A percentile compares a stretch with the other conserved stretches of the same genome.
Conservation (phyloP, 2,113 vertebrate genomes). For the Oenanthe melanoleuca region DNA sequence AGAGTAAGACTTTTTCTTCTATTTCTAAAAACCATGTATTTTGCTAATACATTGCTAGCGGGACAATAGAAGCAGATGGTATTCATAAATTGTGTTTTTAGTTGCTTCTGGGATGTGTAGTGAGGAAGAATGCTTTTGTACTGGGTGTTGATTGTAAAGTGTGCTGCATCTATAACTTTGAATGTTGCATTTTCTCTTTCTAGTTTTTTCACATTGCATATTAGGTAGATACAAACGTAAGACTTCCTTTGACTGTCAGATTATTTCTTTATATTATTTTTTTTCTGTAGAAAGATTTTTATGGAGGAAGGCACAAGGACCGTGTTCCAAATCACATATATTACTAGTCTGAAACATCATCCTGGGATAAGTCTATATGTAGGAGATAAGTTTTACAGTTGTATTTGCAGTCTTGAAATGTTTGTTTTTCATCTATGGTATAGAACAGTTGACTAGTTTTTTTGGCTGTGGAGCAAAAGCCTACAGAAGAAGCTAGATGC, state of each 20-base stretch:
- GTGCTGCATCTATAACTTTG: not conserved
- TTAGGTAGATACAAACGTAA: not conserved
- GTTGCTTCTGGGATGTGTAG: not conserved
- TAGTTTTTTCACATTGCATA: not conserved
- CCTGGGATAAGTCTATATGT: not conserved
- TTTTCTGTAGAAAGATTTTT: not conserved
- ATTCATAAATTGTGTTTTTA: not conserved
- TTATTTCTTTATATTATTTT: not conserved
- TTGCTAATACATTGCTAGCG: not conserved
- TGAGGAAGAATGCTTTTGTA: not conserved
- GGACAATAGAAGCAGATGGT: not conserved
- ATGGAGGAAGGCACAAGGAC: not conserved
- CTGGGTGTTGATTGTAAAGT: not conserved
- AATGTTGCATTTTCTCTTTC: not conserved
- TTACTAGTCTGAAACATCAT: not conserved
- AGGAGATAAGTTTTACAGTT: not conserved
- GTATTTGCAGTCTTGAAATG: not conserved
- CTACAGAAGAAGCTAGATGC: not conserved
- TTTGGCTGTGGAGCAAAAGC: not conserved
- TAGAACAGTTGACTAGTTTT: not conserved
- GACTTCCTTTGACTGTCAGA: not conserved
- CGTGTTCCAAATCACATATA: not conserved
- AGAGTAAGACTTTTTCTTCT: constrained; percentile 83
- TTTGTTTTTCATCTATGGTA: not conserved
- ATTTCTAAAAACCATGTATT: constrained; percentile 38